These are phyloP conservation scores for Halcyon smyrnensis DNA, from an alignment of 2,797 vertebrate species.

Conservation along the genomic window DNA sequence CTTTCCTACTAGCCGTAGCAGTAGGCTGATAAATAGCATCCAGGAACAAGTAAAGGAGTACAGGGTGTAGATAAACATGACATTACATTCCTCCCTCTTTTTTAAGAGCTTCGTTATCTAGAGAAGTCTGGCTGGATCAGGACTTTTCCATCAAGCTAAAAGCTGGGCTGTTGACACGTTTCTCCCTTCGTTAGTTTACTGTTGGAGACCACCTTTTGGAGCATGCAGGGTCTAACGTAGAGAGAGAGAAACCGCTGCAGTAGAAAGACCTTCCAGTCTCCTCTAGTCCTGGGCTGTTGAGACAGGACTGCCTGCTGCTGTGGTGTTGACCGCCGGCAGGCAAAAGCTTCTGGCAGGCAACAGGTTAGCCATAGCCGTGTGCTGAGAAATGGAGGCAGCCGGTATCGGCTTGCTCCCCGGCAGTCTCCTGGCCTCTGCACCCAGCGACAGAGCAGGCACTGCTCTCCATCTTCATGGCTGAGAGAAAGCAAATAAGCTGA, in stretches of 20 bases:
- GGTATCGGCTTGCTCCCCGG: not conserved
- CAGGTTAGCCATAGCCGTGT: constrained; percentile 64
- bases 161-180: constrained; percentile 4
- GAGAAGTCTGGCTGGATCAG: not conserved
- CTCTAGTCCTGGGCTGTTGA: not conserved
- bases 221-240: not conserved
- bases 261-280: constrained; percentile 36
- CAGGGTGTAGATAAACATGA: not conserved
- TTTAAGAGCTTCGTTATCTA: not conserved
- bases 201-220: not conserved
- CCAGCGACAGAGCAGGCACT: not conserved
- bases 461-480: not conserved
- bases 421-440: not conserved
- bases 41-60: not conserved
- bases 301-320: not conserved
- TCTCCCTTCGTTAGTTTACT: not conserved
- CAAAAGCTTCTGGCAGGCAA: constrained; percentile 59
- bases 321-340: not conserved
- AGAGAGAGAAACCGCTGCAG: not conserved
- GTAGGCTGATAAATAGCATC: not conserved
- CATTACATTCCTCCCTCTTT: not conserved
- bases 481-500: constrained; percentile 15
- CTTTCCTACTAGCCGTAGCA: not conserved
- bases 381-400: not conserved
- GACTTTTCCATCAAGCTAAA: not conserved